Percentiles rank a stretch among this genome's conserved stretches.
Evolutionary conservation across 2,888 invertebrate genomes (phyloP).

Genomic region (Autographa pulchrina): DNA sequence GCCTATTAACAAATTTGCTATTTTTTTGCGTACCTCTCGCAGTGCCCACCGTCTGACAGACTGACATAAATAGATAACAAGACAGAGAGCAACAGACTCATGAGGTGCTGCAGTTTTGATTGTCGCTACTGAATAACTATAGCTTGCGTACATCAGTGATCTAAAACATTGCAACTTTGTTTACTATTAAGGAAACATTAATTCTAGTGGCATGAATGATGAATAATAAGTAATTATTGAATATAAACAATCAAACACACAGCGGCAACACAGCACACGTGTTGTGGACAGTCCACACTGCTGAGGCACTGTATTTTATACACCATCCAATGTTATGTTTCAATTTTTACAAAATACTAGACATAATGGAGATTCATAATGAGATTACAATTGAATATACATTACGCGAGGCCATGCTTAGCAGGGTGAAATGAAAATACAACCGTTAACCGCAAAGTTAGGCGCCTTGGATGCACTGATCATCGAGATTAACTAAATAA

Average conservation of each 20-base stretch:
- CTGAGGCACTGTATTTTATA: slow-evolving; percentile 70
- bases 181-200: slow-evolving; percentile 47
- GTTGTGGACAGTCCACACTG: slow-evolving; percentile 61
- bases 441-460: slow-evolving; percentile 83
- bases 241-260: slow-evolving; percentile 55
- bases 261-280: slow-evolving; percentile 29
- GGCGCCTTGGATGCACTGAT: slow-evolving; percentile 77
- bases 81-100: slow-evolving; percentile 55
- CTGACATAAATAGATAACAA: slow-evolving; percentile 36
- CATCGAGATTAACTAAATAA: slow-evolving; percentile 86
- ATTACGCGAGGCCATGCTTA: slow-evolving; percentile 85
- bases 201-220: slow-evolving; percentile 49
- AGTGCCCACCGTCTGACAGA: slow-evolving; percentile 64
- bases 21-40: slow-evolving; percentile 82
- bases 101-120: slow-evolving; percentile 47
- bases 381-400: slow-evolving; percentile 86
- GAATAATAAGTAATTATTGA: slow-evolving; percentile 51
- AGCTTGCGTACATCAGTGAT: slow-evolving; percentile 43
- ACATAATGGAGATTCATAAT: slow-evolving; percentile 85
- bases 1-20: slow-evolving; percentile 79
- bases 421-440: slow-evolving; percentile 86
- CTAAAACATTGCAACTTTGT: slow-evolving; percentile 45
- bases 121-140: slow-evolving; percentile 38
- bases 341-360: slow-evolving; percentile 81
- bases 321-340: slow-evolving; percentile 86